phyloP scores from a whole-genome alignment of 1,140 invertebrate species.

The Atta texana region DNA sequence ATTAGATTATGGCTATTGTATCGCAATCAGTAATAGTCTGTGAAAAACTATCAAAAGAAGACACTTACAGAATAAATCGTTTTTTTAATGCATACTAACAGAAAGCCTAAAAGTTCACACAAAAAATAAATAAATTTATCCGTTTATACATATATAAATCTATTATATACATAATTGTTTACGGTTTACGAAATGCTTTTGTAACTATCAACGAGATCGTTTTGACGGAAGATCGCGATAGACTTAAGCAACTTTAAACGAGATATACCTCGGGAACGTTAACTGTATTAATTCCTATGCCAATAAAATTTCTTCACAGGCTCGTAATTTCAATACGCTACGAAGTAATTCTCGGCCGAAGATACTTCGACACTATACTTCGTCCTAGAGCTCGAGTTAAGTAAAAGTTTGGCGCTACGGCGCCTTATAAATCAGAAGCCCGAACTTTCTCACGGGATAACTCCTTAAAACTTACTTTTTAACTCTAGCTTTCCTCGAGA shows the following conservation, averaged over 20 bases:
- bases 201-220: neutral
- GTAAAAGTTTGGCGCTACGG: constrained; percentile 61
- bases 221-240: constrained; percentile 5
- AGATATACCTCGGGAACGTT: constrained; percentile 38
- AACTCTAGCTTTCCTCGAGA: constrained; percentile 61
- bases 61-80: neutral
- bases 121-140: neutral
- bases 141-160: neutral
- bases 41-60: constrained; percentile 1
- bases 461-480: constrained; percentile 63
- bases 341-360: constrained; percentile 52
- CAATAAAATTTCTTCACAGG: constrained; percentile 62
- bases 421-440: constrained; percentile 62
- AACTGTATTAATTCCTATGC: constrained; percentile 33
- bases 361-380: constrained; percentile 54
- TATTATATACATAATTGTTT: neutral
- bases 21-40: constrained; percentile 4
- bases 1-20: constrained; percentile 40
- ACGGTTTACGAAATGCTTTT: constrained; percentile 3
- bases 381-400: constrained; percentile 32
- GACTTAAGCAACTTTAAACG: constrained; percentile 34
- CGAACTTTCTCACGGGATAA: constrained; percentile 65
- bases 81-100: neutral
- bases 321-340: constrained; percentile 61
- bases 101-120: neutral